Base-by-base conservation (phyloP, 2,113 vertebrate genomes). In the Noturus placidus region DNA sequence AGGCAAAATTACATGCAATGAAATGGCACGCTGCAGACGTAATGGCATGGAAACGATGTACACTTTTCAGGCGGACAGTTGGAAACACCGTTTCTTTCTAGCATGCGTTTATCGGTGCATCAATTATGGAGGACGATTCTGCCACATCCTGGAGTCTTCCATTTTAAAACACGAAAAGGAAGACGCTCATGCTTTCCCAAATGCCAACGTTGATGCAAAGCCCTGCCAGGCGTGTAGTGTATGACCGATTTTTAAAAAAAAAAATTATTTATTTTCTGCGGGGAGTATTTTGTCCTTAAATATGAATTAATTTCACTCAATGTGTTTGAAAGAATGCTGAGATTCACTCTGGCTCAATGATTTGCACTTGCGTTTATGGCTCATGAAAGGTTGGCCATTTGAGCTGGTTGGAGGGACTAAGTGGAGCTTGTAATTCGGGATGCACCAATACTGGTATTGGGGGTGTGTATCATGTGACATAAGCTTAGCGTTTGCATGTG, bases 61-160 rank as follows among this genome's bases (percentile, higher is more conserved):
- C n/a, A 22, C 59, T 59, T 76, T 88, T 88, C 56, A 61, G 50
- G 14, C 14, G 56, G 65, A 65, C 72, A 5, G 72, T 59, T 79
- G 30, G 69, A 86, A 65, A 72, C 61, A 67, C 56, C 52, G 33
- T 79, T 83, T 76, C 57, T 35, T 83, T 77, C 35, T 67, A 15
- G 27, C n/a, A 38, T 33, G 67, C 33, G 30, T 52, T 78, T 80
- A 63, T 88, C 22, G 27, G 74, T 38, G 6, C 20, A 65, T 88
- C 27, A 54, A 70, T 84, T 88, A 70, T 85, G 42, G 33, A 42
- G 69, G 78, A 72, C 50, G 74, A 52, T 74, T 57, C 65, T 81
- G 76, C 27, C 61, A 70, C 27, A 85, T 81, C 61, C 15, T 59
- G 27, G 25, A 61, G 56, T 63, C 7, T 7, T 86, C 57, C 57